These are phyloP conservation scores for Chiridota heheva DNA, from an alignment of 35 echinoderm and acorn worm genomes.

Conservation along the genomic window DNA sequence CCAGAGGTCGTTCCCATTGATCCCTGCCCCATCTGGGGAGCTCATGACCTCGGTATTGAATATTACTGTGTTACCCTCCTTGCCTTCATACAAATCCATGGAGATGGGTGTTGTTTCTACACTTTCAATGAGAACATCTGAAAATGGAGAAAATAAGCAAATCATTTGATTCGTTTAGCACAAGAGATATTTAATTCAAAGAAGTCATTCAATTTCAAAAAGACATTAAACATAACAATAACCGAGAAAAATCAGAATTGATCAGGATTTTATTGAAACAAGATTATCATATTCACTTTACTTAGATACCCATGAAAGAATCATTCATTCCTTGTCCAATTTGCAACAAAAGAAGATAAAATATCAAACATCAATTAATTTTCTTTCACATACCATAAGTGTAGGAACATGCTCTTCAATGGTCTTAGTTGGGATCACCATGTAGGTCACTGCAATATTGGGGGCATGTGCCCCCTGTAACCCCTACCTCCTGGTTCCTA, in stretches of 20 bases:
- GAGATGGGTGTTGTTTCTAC: conserved; percentile 34
- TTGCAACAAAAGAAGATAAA: too few relatives aligned
- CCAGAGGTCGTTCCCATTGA: conserved; percentile 75
- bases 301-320: too few relatives aligned
- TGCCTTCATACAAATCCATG: conserved; percentile 66
- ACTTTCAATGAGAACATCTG: conserved; percentile 63
- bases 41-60: conserved; percentile 53
- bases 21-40: conserved; percentile 46
- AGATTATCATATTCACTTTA: too few relatives aligned
- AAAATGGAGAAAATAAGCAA: neutral
- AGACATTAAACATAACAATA: neutral
- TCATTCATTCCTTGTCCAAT: too few relatives aligned
- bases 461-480: too few relatives aligned
- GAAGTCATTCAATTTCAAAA: neutral
- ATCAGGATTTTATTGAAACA: neutral
- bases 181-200: too few relatives aligned
- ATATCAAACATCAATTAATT: too few relatives aligned
- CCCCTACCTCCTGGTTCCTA: too few relatives aligned
- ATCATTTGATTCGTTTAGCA: conserved; percentile 16
- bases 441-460: too few relatives aligned
- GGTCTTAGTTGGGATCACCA: too few relatives aligned
- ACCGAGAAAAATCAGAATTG: neutral
- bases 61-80: conserved; percentile 37
- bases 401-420: too few relatives aligned
- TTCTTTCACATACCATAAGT: too few relatives aligned